Base-by-base conservation (phyloP, 2,888 invertebrate species). In the Heliconius ethilla region DNA sequence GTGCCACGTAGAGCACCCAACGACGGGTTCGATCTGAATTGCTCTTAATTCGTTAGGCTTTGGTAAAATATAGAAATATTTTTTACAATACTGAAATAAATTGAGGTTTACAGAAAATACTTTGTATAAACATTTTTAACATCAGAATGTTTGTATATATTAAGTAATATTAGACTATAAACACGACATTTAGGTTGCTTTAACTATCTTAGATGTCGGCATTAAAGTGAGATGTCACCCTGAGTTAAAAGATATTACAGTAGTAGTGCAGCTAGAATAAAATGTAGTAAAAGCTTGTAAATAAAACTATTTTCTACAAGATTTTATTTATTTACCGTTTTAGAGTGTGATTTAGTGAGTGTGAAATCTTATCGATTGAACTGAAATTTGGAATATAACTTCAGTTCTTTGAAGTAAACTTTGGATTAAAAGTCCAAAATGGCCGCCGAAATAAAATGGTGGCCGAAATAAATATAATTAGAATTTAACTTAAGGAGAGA, bases 21-120 rank as follows among this genome's bases (percentile, higher is more conserved):
- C 65, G 62, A 66, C 75, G 37, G 77, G 62, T 84, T 85, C 89
- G 86, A 89, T 89, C 89, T 89, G 88, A 91, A 92, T 90, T 91
- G 89, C 89, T 89, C 88, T 90, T 91, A 90, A 92, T 92, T 90
- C 86, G 88, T 84, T 62, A 65, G 65, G 37, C 75, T 59, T 73
- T 55, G 73, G 45, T 65, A 59, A 70, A 76, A 67, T 76, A 77
- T 75, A 37, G 55, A 66, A 67, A 66, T 55, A 37, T 72, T 72
- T 37, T 75, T 22, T 59, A 55, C 55, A 66, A 25, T 18, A 15
- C 13, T 67, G 13, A 13, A 66, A 77, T 72, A 33, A 13, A 15
- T 7, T 51, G 51, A 22, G 51, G 22, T 18, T 29, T 37, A 1
- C 3, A 18, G 9, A 25, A 40, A n/a, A 40, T 15, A 37, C 37